Evolutionary conservation across 2,113 vertebrate genomes (phyloP), one percentile per base, ranked within the genome.

Genomic region (Pitta sordida): DNA sequence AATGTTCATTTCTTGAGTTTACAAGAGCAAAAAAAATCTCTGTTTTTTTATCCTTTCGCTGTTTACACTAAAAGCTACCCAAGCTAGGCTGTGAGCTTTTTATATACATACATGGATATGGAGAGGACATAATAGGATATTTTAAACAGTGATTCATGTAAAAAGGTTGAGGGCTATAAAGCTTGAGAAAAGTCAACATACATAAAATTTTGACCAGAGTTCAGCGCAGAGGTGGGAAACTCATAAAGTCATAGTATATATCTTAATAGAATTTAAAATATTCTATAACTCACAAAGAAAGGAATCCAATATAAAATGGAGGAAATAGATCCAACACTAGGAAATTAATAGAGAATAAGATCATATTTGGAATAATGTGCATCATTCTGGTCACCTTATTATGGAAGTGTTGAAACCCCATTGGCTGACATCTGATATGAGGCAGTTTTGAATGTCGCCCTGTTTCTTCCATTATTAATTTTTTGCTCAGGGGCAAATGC

Each of bases 401-500:
- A 96, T 78, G 78, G 93, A 89, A 91, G 24, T 51, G 83, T 93
- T 91, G 95, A 97, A 95, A 93, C 76, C 94, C 94, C 80, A 92
- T 93, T 94, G 96, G 86, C 30, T 97, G 97, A 94, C 91, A 96
- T 84, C 93, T 84, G 95, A 97, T 96, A 96, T 15, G 23, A 91
- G 86, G 91, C 84, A 26, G 64, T 97, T 97, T 93, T 92, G 93
- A 97, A 95, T 96, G 84, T 97, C 27, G 17, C 82, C 86, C 95
- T 85, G 94, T 96, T 97, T 96, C 96, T 96, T 97, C 97, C 97
- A 98, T 98, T 97, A 98, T 98, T 98, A 98, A 98, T 98, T 97
- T 97, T 91, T 86, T 93, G 98, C 97, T 97, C 6, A 48, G 97
- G 98, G 97, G 97, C 96, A 97, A 96, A 97, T 97, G 97, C 97